phyloP scores from a whole-genome alignment of 2,797 vertebrate species.

The Lutjanus campechanus region DNA sequence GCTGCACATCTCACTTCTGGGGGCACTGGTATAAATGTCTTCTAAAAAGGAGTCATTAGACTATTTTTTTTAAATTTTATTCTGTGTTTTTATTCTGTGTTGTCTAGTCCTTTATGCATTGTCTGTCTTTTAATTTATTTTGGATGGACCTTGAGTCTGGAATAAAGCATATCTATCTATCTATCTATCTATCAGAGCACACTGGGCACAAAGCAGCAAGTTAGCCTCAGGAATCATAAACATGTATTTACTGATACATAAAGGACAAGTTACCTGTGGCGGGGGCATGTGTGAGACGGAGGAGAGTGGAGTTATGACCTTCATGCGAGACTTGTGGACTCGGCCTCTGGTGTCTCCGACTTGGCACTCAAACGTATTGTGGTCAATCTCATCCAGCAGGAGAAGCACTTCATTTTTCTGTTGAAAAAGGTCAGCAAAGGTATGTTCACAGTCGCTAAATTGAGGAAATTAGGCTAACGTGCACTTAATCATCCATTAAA shows the following conservation, averaged over 20 bases:
- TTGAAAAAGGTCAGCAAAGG: constrained; percentile 33
- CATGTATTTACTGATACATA: neutral
- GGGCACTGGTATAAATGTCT: too few species aligned
- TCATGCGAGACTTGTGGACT: constrained; percentile 85
- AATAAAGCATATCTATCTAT: too few species aligned
- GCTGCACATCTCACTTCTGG: too few species aligned
- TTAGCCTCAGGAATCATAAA: neutral
- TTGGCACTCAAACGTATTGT: constrained; percentile 87
- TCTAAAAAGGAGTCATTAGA: too few species aligned
- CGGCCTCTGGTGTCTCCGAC: constrained; percentile 82
- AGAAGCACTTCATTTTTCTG: constrained; percentile 89
- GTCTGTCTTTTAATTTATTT: too few species aligned
- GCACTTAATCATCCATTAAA: neutral
- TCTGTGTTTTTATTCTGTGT: too few species aligned
- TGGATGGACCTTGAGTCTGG: too few species aligned
- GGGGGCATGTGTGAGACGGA: constrained; percentile 3
- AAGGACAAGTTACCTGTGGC: constrained; percentile 67
- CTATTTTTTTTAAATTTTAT: too few species aligned
- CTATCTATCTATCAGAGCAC: neutral
- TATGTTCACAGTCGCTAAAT: neutral
- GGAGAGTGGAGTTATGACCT: constrained; percentile 87
- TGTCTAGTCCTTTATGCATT: too few species aligned
- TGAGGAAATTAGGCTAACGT: neutral
- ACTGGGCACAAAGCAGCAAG: neutral
- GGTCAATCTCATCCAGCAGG: constrained; percentile 83